Base-by-base conservation (phyloP, 2,888 invertebrate species). In the Nasonia oneida region DNA sequence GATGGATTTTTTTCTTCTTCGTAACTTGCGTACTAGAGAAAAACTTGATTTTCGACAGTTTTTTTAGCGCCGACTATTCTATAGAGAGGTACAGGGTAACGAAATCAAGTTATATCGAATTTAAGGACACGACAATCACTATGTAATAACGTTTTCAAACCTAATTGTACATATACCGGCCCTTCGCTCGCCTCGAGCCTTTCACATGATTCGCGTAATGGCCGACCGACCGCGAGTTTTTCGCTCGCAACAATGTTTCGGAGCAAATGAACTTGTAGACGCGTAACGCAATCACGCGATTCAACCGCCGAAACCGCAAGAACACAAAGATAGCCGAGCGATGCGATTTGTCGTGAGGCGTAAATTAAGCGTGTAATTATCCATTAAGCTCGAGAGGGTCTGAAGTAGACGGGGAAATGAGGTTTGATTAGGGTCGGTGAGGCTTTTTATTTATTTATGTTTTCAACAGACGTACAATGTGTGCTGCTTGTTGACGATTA, bases 321-420 rank as follows among this genome's bases (percentile, higher is more conserved):
- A 14, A n/a, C 47, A 73, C 71, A 71, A 77, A 76, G 64, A 64
- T 18, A 29, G 15, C 29, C 42, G 42, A n/a, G 14, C 53, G 64
- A 74, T 88, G 88, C 88, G 88, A 90, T 88, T 89, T 89, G 88
- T 88, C 88, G 88, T 88, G 89, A 87, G 86, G 84, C 84, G 88
- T 87, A 88, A 89, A 90, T 90, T 88, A 90, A 89, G 86, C 89
- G 87, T 88, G 86, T 88, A 89, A 89, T 89, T 89, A 89, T 84
- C 81, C 85, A 87, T 89, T 89, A 87, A 88, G 64, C 37, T 57
- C 33, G 61, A 23, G 29, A 23, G 74, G 50, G 42, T 83, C 33
- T n/a, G 71, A n/a, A 18, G 8, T 57, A 57, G 15, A 42, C 4
- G n/a, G 8, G n/a, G n/a, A 61, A 23, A n/a, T 5, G 3, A 61